Evolutionary conservation across 2,113 vertebrate genomes (phyloP).

Genomic region (Numida meleagris): DNA sequence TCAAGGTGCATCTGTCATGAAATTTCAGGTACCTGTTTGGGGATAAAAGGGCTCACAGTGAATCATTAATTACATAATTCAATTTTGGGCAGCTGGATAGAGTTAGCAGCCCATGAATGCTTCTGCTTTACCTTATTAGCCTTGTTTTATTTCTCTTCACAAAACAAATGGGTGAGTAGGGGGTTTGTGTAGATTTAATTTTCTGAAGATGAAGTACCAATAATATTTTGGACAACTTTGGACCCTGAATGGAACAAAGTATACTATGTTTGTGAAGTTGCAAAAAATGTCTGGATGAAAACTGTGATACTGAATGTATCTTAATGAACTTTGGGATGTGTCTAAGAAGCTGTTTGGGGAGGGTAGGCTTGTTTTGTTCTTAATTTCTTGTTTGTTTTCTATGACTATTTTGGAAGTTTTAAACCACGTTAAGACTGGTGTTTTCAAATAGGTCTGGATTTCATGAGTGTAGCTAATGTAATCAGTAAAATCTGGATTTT

Average conservation of each 20-base stretch:
- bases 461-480: not conserved
- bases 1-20: not conserved
- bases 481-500: not conserved
- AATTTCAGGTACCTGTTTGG: not conserved
- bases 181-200: not conserved
- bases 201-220: not conserved
- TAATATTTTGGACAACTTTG: not conserved
- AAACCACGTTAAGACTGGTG: not conserved
- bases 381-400: not conserved
- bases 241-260: not conserved
- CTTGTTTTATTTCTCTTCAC: not conserved
- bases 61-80: not conserved
- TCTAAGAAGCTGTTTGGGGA: not conserved
- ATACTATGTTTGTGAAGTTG: not conserved
- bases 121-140: not conserved
- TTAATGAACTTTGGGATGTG: not conserved
- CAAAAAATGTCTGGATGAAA: not conserved
- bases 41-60: not conserved
- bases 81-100: not conserved
- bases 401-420: not conserved
- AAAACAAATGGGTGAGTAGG: not conserved
- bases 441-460: not conserved
- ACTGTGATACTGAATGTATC: not conserved
- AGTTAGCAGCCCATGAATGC: not conserved
- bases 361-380: fast-evolving